Evolutionary conservation across 2,797 vertebrate species (phyloP), one percentile per base, ranked within the genome.

Genomic region (Acipenser transmontanus): DNA sequence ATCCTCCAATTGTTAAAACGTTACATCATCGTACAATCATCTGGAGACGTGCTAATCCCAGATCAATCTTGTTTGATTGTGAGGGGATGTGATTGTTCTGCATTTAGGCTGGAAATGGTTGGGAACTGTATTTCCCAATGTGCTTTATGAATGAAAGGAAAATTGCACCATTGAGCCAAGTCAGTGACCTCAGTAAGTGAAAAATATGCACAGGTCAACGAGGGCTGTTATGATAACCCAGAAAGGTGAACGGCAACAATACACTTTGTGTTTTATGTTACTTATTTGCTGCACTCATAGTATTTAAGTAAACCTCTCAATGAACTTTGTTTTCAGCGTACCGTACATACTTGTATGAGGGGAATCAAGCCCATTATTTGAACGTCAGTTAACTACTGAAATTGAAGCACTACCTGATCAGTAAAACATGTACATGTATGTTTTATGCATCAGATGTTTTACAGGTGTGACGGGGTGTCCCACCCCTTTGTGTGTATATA

Each of bases 1-100:
- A 97, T 98, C 96, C 96, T 97, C 90, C 94, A 85, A 98, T 99
- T 99, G 96, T 99, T 94, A 91, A 73, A 85, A 83, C 87, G 84
- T 87, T 97, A 93, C 94, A 94, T 96, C 95, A 97, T 74, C 84
- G 79, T 81, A 74, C 86, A 86, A 87, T 85, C 70, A 78, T 81
- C 74, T 81, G 76, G 80, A 88, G 85, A 87, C 68, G 82, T 81
- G 88, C 81, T 85, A 78, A 85, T 89, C 83, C 85, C 85, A 75
- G 74, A 77, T 81, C 81, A 74, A 78, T 78, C 81, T 85, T 81
- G 78, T 85, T 82, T 92, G 90, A 94, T 92, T 94, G 93, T 90
- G 79, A 87, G 76, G 82, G 85, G 86, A 87, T 89, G 84, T 90
- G 90, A 95, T 94, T 95, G 95, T 96, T 94, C 89, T 91, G 89